Evolutionary conservation across 2,888 invertebrate genomes (phyloP).

Genomic region (Thecophora atra): DNA sequence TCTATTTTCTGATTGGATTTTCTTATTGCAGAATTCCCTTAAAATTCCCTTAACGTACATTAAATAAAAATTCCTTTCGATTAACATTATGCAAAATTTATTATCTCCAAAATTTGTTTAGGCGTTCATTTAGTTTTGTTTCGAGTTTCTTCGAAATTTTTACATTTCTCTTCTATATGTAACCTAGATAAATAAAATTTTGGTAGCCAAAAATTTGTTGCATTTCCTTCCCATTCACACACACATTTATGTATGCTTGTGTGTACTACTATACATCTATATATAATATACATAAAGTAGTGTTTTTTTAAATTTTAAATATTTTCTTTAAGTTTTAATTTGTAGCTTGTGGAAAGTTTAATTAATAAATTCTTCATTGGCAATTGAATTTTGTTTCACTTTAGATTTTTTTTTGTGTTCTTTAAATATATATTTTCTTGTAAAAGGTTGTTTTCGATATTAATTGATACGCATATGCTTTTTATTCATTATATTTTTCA

Average conservation of each 20-base stretch:
- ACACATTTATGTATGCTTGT: too few species aligned
- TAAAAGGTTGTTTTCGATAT: constrained; percentile 17
- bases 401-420: background rate
- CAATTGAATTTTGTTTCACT: background rate
- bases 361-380: constrained; percentile 28
- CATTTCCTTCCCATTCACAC: constrained; percentile 20
- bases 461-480: constrained; percentile 34
- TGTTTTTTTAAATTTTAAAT: background rate
- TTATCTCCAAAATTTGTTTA: constrained; percentile 33
- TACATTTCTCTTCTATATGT: background rate
- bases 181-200: constrained; percentile 30
- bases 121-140: constrained; percentile 1
- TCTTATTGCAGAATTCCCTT: too few species aligned
- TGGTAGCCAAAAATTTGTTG: constrained; percentile 35
- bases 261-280: too few species aligned
- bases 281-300: too few species aligned
- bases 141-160: background rate
- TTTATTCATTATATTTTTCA: background rate
- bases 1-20: too few species aligned
- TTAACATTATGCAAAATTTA: constrained; percentile 23
- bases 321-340: constrained; percentile 12
- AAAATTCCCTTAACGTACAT: background rate
- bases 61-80: background rate
- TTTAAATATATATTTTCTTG: too few species aligned
- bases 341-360: constrained; percentile 26